phyloP scores from a whole-genome alignment of 2,797 vertebrate genomes.

The Pangasius krempfi region DNA sequence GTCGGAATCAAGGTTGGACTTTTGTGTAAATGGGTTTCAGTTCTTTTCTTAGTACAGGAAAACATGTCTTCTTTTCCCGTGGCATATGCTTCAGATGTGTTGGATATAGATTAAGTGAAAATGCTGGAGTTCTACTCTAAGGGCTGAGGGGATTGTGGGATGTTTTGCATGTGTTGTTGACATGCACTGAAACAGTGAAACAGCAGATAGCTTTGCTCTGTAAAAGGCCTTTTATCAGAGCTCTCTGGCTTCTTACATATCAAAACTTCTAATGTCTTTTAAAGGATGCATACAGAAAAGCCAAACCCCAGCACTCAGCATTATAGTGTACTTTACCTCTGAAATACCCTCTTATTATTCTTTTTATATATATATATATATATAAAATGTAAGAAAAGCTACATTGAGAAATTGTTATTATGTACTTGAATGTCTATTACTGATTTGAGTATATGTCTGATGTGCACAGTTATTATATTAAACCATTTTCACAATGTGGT shows the following conservation, averaged over 20 bases:
- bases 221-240: neutral
- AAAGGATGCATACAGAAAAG: neutral
- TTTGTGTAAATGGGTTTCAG: neutral
- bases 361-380: neutral
- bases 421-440: constrained; percentile 5
- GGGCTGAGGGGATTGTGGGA: neutral
- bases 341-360: no score
- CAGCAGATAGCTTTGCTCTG: neutral
- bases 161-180: neutral
- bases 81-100: neutral
- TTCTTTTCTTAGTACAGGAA: neutral
- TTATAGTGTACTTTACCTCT: neutral
- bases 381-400: neutral
- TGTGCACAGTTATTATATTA: constrained; percentile 63
- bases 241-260: neutral
- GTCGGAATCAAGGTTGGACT: neutral
- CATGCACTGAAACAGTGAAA: no score
- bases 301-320: neutral
- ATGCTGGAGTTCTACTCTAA: neutral
- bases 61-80: neutral
- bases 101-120: neutral
- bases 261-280: neutral
- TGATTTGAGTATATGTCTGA: constrained; percentile 63
- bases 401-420: neutral
- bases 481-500: constrained; percentile 63